Evolutionary conservation across 1,140 invertebrate species (phyloP), one percentile per base, ranked within the genome.

Genomic region (Halictus rubicundus): DNA sequence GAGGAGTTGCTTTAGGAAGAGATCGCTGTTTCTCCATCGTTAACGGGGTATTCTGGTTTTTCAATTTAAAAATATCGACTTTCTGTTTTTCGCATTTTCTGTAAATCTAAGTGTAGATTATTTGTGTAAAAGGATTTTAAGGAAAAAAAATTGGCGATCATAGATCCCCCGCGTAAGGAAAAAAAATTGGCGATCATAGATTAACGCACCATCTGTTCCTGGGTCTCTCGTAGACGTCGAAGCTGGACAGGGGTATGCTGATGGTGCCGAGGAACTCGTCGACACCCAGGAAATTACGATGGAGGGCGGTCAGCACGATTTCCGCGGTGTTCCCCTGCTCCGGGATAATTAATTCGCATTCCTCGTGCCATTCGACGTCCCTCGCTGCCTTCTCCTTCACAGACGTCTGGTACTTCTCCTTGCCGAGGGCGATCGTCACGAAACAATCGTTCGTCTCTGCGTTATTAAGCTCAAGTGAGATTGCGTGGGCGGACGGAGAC

Each of bases 401-500:
- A 65, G 98, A 98, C 63, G 98, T 99, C 93, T 98, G 97, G 92
- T 97, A 99, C 94, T 98, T 99, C 91, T 98, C 98, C 94, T 99
- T 99, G 32, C 97, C 98, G 84, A 99, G 94, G 42, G 95, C 96
- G 89, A 99, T 99, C 70, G 97, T 98, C 88, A 98, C 98, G 94
- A 98, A 99, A 89, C 97, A 98, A 94, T 99, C 98, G 94, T 98
- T 98, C 86, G 97, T 98, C 88, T 94, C 95, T 86, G 73, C 25
- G 21, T 74, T 71, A 37, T 78, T 64, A 73, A 39, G 32, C 74
- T 32, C 25, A 54, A 32, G 19, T 21, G 54, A 25, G 84, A 46
- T 12, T 86, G 72, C 72, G 80, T 54, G 80, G 74, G 57, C 9
- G 70, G 32, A 52, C 1, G 70, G 70, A 61, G 12, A 12, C 7